Base-by-base conservation (phyloP, 2,113 vertebrate species). In the Oreochromis aureus region DNA sequence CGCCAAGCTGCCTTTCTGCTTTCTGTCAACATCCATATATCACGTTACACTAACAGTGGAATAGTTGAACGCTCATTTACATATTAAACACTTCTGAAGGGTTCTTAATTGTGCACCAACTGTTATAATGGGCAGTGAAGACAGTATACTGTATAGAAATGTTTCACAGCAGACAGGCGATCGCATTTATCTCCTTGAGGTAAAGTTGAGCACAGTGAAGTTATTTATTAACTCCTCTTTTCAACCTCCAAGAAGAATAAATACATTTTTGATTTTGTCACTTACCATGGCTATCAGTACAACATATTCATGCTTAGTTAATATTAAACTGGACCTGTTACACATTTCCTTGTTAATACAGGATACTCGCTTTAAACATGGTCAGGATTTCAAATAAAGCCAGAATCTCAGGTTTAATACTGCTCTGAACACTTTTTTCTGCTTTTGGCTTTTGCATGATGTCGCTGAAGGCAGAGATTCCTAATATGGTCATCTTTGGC, bases 381-480 rank as follows among this genome's bases (percentile, higher is more conserved):
- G 66, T 10, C n/a, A 44, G 16, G 7, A 13, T 24, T 41, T 41
- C n/a, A 41, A 9, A 69, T 24, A 69, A 73, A 46, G 0, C 22
- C 66, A 2, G 2, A 2, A 27, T 16, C 39, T 46, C 13, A 76
- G 16, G 16, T 48, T 78, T 3, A 30, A 32, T 19, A 32, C 41
- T 24, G 36, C 7, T 41, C 36, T 41, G 10, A 71, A 71, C 19
- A 22, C n/a, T 41, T 51, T 51, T n/a, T 12, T 78, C 46, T 76
- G 44, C 16, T 78, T 73, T 44, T 71, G 36, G 24, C 0, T 76
- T 48, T 51, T 0, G 44, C 4, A 4, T 76, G 16, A 76, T 76
- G 16, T 19, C 3, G 1, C 2, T 30, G 44, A 51, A 27, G n/a
- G 22, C 41, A 18, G 41, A 30, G 0, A 27, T 18, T 0, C 22